Evolutionary conservation across 2,888 invertebrate genomes (phyloP).

Genomic region (Athripsodes cinereus): DNA sequence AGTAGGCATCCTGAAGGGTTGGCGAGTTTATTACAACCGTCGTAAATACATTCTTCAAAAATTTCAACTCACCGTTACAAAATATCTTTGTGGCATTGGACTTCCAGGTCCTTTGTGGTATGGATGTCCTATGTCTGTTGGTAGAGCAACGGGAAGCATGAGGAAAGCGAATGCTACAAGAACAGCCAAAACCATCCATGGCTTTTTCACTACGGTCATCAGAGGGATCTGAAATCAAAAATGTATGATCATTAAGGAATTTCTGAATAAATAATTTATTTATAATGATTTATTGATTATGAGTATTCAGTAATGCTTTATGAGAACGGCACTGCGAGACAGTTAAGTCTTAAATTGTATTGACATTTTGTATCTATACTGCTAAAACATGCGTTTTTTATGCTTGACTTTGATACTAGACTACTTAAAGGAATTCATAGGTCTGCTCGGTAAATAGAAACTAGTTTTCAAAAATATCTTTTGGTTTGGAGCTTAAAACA

Average conservation of each 20-base stretch:
- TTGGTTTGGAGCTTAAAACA: no score
- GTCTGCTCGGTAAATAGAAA: no score
- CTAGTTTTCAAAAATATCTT: no score
- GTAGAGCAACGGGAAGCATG: conserved; percentile 33
- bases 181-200: conserved; percentile 30
- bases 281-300: neutral
- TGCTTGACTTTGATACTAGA: no score
- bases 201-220: conserved; percentile 31
- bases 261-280: no score
- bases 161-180: conserved; percentile 31
- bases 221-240: conserved; percentile 27
- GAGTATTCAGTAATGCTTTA: neutral
- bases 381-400: no score
- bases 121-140: conserved; percentile 50
- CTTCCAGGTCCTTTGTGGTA: conserved; percentile 41
- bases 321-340: neutral
- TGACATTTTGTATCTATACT: neutral
- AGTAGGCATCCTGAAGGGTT: no score
- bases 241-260: neutral
- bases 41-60: neutral
- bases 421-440: no score
- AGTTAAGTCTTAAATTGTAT: neutral
- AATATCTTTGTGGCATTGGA: conserved; percentile 43
- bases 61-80: conserved; percentile 38
- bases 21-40: no score